Conservation (phyloP, 1,140 invertebrate genomes). For the Drosophila pachea region DNA sequence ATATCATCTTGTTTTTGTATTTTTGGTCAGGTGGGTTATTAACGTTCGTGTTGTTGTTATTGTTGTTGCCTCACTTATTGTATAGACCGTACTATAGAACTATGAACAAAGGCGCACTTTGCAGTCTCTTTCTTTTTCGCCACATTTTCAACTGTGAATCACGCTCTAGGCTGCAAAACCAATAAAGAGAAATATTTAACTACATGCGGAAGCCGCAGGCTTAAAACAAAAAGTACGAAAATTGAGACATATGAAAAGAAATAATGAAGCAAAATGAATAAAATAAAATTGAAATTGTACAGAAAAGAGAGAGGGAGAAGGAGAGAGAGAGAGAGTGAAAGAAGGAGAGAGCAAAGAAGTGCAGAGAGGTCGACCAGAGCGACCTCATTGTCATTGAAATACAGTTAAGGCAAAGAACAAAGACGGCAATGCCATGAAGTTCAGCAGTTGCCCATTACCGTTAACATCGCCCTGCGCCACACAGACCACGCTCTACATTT, state of each 20-base stretch:
- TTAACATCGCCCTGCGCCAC: constrained; percentile 12
- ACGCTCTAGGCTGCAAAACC: constrained; percentile 13
- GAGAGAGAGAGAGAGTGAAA: constrained; percentile 7
- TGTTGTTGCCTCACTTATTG: constrained; percentile 15
- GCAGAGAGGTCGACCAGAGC: constrained; percentile 15
- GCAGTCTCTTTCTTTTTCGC: constrained; percentile 7
- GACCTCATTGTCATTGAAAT: constrained; percentile 74
- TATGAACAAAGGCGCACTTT: constrained; percentile 6
- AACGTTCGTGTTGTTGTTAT: constrained; percentile 23
- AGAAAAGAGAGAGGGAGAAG: constrained; percentile 4
- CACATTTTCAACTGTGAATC: constrained; percentile 15
- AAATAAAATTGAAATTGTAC: constrained; percentile 18
- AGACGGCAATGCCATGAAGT: constrained; percentile 23
- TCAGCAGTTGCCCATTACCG: constrained; percentile 37
- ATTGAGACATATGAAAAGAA: constrained; percentile 4
- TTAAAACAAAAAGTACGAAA: constrained; percentile 13
- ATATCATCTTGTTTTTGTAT: constrained; percentile 14
- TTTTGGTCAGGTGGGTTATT: constrained; percentile 28
- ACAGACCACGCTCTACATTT: neutral
- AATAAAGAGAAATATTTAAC: constrained; percentile 22
- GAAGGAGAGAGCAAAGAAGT: constrained; percentile 9
- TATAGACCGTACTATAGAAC: constrained; percentile 11
- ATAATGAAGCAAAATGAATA: constrained; percentile 18
- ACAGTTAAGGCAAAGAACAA: constrained; percentile 65
- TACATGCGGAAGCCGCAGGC: constrained; percentile 20